A percentile compares a stretch with the other conserved stretches of the same genome.
Conservation (phyloP, 2,113 vertebrate genomes). For the Antechinus stuartii region DNA sequence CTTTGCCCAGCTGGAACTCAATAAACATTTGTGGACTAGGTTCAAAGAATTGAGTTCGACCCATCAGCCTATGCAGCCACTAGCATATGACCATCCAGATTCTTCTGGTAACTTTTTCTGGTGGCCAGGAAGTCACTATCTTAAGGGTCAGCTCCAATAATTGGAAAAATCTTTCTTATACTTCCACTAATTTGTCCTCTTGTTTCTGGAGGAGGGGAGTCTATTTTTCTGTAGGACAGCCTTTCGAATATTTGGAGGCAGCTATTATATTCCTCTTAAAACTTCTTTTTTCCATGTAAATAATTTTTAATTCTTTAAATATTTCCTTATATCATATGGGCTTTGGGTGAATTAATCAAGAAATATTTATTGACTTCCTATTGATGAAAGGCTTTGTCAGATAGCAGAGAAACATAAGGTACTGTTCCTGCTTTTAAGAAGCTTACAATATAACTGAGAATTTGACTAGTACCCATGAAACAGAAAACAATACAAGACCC, state of each 20-base stretch:
- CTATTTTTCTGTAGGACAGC: not conserved
- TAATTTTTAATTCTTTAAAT: constrained; percentile 3
- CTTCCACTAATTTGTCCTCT: not conserved
- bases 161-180: not conserved
- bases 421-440: not conserved
- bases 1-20: not conserved
- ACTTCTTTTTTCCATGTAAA: constrained; percentile 33
- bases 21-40: not conserved
- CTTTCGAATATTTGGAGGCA: not conserved
- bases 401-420: constrained; percentile 35
- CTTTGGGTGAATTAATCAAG: constrained; percentile 43
- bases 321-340: constrained; percentile 13
- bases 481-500: not conserved
- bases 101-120: not conserved
- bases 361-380: constrained; percentile 12
- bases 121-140: not conserved
- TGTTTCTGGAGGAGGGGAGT: not conserved
- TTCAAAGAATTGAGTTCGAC: not conserved
- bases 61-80: not conserved
- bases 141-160: not conserved
- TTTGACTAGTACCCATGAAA: constrained; percentile 17
- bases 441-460: constrained; percentile 12
- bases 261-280: not conserved
- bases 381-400: not conserved
- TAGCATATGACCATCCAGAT: not conserved